These are phyloP conservation scores for Psophia crepitans DNA, from an alignment of 2,113 vertebrate genomes.

Conservation along the genomic window DNA sequence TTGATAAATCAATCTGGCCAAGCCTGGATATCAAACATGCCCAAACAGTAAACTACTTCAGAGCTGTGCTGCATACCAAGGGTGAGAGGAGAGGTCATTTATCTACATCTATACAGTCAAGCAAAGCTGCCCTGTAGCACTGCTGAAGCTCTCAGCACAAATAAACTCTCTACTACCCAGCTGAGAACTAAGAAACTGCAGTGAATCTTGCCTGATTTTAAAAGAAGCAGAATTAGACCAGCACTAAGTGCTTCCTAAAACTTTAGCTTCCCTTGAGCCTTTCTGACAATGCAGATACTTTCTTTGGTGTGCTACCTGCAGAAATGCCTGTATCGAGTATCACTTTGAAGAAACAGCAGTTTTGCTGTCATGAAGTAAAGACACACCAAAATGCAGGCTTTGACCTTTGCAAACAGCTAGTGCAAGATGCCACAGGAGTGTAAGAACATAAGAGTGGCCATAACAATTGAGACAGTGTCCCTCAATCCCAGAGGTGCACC, in stretches of 20 bases:
- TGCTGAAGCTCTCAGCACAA: not conserved
- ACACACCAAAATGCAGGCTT: not conserved
- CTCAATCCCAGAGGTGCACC: not conserved
- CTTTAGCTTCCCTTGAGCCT: not conserved
- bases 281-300: not conserved
- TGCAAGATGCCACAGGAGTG: not conserved
- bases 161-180: not conserved
- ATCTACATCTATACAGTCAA: not conserved
- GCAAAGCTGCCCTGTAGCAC: not conserved
- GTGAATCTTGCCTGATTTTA: not conserved
- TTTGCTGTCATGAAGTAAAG: not conserved
- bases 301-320: not conserved
- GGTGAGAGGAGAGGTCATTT: not conserved
- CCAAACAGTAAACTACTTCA: not conserved
- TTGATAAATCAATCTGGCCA: not conserved
- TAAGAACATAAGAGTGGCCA: not conserved
- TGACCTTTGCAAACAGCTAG: not conserved
- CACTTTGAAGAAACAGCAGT: not conserved
- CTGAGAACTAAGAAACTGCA: not conserved
- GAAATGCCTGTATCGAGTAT: not conserved
- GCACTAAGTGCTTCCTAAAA: not conserved
- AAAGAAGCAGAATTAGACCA: not conserved
- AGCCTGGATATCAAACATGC: not conserved
- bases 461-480: not conserved
- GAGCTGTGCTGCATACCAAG: not conserved